These are phyloP conservation scores for Aphelenchoides besseyi DNA, from an alignment of 1,140 invertebrate species.

Conservation along the genomic window DNA sequence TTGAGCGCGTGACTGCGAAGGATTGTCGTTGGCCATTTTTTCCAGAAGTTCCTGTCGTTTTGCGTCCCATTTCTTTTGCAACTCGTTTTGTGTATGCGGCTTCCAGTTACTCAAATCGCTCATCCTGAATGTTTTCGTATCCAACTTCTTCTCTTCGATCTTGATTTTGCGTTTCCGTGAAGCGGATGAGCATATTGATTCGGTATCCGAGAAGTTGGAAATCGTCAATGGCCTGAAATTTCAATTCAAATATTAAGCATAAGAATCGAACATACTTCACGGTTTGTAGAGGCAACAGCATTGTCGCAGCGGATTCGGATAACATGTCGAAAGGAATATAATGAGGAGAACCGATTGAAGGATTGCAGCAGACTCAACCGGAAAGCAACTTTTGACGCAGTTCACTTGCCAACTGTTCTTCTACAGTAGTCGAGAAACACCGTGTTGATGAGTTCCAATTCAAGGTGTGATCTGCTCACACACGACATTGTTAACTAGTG, in stretches of 20 bases:
- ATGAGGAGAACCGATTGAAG: too few species aligned
- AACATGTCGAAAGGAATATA: too few species aligned
- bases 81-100: constrained; percentile 42
- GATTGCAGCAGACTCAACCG: too few species aligned
- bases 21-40: not conserved
- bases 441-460: too few species aligned
- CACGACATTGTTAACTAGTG: too few species aligned
- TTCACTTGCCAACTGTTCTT: too few species aligned
- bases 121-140: constrained; percentile 46
- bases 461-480: too few species aligned
- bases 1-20: constrained; percentile 16
- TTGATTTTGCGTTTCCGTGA: not conserved
- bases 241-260: not conserved
- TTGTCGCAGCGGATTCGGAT: too few species aligned
- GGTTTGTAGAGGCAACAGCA: too few species aligned
- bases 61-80: constrained; percentile 44
- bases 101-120: constrained; percentile 42
- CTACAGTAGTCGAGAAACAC: too few species aligned
- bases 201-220: not conserved
- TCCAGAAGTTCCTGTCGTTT: constrained; percentile 32
- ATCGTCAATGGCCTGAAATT: not conserved
- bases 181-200: not conserved
- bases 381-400: too few species aligned
- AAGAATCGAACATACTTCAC: too few species aligned
- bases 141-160: constrained; percentile 22